phyloP scores from a whole-genome alignment of 92 coral and sea anemone species.

The Plumapathes pennacea region DNA sequence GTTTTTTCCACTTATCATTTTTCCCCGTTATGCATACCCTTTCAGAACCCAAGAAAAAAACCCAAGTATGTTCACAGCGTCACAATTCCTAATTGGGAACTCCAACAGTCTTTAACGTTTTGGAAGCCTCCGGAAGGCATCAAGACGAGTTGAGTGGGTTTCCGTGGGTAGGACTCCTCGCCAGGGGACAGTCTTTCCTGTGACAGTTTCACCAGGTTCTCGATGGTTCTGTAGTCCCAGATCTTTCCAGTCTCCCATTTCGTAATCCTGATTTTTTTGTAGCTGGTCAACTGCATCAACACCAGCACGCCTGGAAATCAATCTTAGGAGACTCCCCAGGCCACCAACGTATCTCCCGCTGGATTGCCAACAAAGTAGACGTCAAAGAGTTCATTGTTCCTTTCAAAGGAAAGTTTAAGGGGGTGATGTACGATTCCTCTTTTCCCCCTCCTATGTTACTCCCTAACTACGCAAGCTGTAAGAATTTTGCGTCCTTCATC shows the following conservation, averaged over 20 bases:
- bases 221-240: no score
- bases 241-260: background rate
- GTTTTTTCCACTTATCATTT: background rate
- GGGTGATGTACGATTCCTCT: background rate
- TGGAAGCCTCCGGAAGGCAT: background rate
- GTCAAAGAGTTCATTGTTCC: background rate
- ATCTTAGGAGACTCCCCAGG: background rate
- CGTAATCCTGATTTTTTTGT: background rate
- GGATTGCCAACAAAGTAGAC: conserved; percentile 9
- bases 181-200: conserved; percentile 6
- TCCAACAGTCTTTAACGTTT: background rate
- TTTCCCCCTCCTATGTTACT: conserved; percentile 6
- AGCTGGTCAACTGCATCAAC: conserved; percentile 7
- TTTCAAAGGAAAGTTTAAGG: conserved; percentile 4
- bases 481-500: conserved; percentile 4
- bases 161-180: conserved; percentile 11
- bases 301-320: background rate
- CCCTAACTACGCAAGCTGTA: conserved; percentile 20
- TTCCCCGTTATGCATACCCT: background rate
- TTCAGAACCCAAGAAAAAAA: background rate
- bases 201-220: no score
- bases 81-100: no score
- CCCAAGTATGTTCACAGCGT: no score
- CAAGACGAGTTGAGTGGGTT: conserved; percentile 7
- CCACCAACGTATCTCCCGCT: conserved; percentile 1